Evolutionary conservation across 2,888 invertebrate genomes (phyloP).

Genomic region (Agrochola circellaris): DNA sequence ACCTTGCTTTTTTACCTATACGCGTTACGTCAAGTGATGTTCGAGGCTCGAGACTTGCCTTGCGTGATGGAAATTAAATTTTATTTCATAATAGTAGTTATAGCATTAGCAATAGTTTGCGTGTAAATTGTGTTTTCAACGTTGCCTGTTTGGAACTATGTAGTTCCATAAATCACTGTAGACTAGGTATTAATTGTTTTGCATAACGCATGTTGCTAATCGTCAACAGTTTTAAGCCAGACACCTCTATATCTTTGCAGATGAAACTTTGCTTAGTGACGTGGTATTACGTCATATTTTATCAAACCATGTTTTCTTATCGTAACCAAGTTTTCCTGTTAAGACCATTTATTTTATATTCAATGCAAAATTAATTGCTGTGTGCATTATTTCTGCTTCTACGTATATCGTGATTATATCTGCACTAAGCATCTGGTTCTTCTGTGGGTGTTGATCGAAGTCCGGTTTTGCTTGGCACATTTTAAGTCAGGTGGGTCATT

Average conservation of each 20-base stretch:
- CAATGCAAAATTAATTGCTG: conserved; percentile 28
- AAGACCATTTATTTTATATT: conserved; percentile 41
- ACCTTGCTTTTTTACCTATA: conserved; percentile 63
- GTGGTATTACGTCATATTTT: conserved; percentile 43
- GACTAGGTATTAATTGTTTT: conserved; percentile 54
- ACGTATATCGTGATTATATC: background rate
- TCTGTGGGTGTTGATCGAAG: conserved; percentile 47
- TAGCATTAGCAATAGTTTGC: conserved; percentile 59
- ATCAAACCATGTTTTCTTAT: conserved; percentile 40
- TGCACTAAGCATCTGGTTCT: conserved; percentile 24
- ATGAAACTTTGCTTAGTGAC: conserved; percentile 44
- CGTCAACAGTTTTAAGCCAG: conserved; percentile 35
- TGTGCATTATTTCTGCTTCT: conserved; percentile 22
- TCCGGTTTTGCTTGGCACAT: conserved; percentile 49
- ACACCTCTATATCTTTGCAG: conserved; percentile 30
- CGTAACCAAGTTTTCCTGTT: conserved; percentile 40
- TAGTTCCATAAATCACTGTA: conserved; percentile 53
- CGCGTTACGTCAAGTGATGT: conserved; percentile 69
- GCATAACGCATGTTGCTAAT: conserved; percentile 35
- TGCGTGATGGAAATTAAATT: conserved; percentile 70
- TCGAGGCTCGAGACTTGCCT: conserved; percentile 62
- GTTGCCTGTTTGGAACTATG: conserved; percentile 45
- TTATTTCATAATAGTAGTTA: conserved; percentile 66
- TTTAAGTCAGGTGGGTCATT: conserved; percentile 71
- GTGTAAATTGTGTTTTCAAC: conserved; percentile 58